Conservation (phyloP, 1,140 invertebrate species). For the Chelonus insularis region DNA sequence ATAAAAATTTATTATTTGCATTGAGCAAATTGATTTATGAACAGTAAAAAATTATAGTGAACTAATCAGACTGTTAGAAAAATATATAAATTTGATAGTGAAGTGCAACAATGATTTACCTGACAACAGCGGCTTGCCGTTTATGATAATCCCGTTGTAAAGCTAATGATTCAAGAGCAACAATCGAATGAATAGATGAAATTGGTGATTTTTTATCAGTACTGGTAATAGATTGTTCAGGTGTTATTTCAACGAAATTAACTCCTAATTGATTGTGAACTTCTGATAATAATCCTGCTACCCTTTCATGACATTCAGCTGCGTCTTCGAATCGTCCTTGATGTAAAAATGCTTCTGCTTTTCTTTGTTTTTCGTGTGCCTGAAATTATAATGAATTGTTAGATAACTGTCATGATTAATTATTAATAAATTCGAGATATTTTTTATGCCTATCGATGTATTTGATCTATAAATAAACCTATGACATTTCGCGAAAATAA, state of each 20-base stretch:
- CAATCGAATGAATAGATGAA: constrained; percentile 36
- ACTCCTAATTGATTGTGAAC: constrained; percentile 52
- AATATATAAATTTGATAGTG: too few relatives aligned
- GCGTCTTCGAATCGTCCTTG: constrained; percentile 66
- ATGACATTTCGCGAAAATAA: background rate
- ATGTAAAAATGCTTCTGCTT: constrained; percentile 64
- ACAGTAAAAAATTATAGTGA: too few relatives aligned
- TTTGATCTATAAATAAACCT: background rate
- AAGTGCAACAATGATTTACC: constrained; percentile 41
- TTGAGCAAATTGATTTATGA: too few relatives aligned
- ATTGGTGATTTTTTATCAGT: constrained; percentile 13
- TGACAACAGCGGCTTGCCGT: constrained; percentile 61
- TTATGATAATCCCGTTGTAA: constrained; percentile 67
- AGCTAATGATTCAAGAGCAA: constrained; percentile 63
- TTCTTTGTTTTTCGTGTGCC: constrained; percentile 69
- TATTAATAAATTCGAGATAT: too few relatives aligned
- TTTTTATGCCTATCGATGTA: too few relatives aligned
- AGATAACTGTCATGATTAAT: background rate
- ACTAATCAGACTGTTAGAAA: too few relatives aligned
- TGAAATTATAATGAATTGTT: constrained; percentile 38
- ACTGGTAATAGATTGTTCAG: constrained; percentile 18
- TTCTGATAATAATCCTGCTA: constrained; percentile 62
- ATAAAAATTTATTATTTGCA: too few relatives aligned
- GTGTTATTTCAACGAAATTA: constrained; percentile 50
- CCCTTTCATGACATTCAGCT: constrained; percentile 66